Base-by-base conservation (phyloP, 2,888 invertebrate genomes). In the Malacosoma neustria region DNA sequence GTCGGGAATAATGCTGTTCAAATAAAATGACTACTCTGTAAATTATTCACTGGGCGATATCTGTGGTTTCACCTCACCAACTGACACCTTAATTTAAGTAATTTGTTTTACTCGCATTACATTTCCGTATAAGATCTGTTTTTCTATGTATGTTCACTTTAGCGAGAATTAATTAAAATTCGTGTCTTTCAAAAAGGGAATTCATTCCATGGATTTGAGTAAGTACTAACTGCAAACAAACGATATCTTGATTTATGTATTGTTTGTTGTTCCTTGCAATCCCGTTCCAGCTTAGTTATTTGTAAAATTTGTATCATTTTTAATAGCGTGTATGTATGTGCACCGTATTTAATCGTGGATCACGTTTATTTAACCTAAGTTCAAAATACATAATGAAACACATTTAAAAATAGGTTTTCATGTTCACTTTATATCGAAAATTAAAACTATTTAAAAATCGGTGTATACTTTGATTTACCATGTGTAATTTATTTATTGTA, bases 251-350 rank as follows among this genome's bases (percentile, higher is more conserved):
- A 73, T 75, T 73, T 75, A 71, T 66, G 63, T 65, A 57, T 51
- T 73, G 65, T 74, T 74, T 75, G 70, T 72, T 72, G 62, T 72
- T 75, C 70, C 68, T 61, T 66, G 69, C 69, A 66, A 75, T 72
- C 60, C 57, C 45, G 63, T 77, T 76, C 69, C 70, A 68, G 71
- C 75, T 72, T 72, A 65, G 63, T 59, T 69, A 61, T 59, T 63
- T 62, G 22, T 2, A 22, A 0, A 9, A 22, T 70, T 60, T 61
- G 51, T 61, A 51, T 63, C n/a, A n/a, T n/a, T n/a, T n/a, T n/a
- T n/a, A n/a, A n/a, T n/a, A n/a, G n/a, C n/a, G n/a, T n/a, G n/a
- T n/a, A n/a, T n/a, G n/a, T n/a, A n/a, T n/a, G n/a, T n/a, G n/a
- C n/a, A n/a, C n/a, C n/a, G n/a, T n/a, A n/a, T n/a, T n/a, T n/a